A percentile compares a stretch with the other conserved stretches of the same genome.
Conservation (phyloP, 2,113 vertebrate species). For the Australoheros scitulus region DNA sequence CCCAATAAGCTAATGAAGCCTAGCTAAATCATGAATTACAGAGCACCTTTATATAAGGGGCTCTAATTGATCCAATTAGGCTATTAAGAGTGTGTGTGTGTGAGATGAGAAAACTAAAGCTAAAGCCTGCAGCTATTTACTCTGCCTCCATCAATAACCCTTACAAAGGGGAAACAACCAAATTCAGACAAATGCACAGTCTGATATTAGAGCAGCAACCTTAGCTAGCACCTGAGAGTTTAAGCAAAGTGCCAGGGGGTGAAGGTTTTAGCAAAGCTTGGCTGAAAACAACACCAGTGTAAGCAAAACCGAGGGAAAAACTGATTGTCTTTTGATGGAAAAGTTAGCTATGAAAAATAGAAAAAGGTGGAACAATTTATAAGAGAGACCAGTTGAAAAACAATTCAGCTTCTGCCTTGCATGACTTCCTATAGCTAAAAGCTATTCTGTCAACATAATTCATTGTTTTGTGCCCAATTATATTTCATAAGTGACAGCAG, state of each 20-base stretch:
- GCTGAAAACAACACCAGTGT: slow-evolving; percentile 20
- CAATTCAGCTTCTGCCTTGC: neutral
- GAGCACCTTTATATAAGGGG: slow-evolving; percentile 57
- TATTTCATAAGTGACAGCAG: neutral
- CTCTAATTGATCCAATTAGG: slow-evolving; percentile 73
- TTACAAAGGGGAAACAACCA: slow-evolving; percentile 42
- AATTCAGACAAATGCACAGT: slow-evolving; percentile 62
- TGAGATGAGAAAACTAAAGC: slow-evolving; percentile 68
- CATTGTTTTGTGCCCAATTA: neutral
- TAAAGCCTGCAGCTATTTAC: slow-evolving; percentile 51
- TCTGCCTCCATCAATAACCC: slow-evolving; percentile 67
- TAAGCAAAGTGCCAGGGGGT: slow-evolving; percentile 25
- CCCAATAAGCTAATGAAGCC: slow-evolving; percentile 65
- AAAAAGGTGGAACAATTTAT: neutral
- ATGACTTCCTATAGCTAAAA: neutral
- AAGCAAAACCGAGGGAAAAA: slow-evolving; percentile 2
- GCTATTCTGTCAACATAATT: neutral
- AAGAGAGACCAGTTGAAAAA: neutral
- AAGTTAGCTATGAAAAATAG: neutral
- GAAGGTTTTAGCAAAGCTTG: slow-evolving; percentile 35
- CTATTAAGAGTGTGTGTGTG: slow-evolving; percentile 61
- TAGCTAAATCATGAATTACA: slow-evolving; percentile 68
- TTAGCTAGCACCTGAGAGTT: slow-evolving; percentile 41
- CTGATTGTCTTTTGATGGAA: neutral
- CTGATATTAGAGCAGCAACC: slow-evolving; percentile 39